These are phyloP conservation scores for Plectus sambesii DNA, from an alignment of 1,140 invertebrate species.

Conservation along the genomic window DNA sequence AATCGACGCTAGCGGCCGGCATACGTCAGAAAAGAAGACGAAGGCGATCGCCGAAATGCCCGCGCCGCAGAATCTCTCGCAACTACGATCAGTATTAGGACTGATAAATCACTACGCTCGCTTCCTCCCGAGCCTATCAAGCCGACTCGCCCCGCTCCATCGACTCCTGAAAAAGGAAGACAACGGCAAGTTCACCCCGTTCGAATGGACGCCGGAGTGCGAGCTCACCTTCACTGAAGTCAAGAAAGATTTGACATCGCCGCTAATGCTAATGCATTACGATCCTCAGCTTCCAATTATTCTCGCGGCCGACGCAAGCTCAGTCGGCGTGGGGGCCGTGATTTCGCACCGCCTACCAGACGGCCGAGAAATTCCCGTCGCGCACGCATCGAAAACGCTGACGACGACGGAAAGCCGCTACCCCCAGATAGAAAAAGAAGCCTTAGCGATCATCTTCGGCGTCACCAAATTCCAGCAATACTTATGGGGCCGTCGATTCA, in stretches of 20 bases:
- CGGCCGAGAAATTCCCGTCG: slow-evolving; percentile 28
- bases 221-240: slow-evolving; percentile 30
- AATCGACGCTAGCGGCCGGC: slow-evolving; percentile 10
- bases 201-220: slow-evolving; percentile 8
- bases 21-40: slow-evolving; percentile 12
- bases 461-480: slow-evolving; percentile 46
- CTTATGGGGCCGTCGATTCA: no score
- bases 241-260: slow-evolving; percentile 32
- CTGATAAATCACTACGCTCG: slow-evolving; percentile 23
- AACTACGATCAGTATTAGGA: slow-evolving; percentile 25
- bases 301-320: slow-evolving; percentile 49
- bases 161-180: slow-evolving; percentile 14
- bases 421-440: slow-evolving; percentile 50
- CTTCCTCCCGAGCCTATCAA: slow-evolving; percentile 8
- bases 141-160: slow-evolving; percentile 11
- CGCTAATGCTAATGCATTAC: slow-evolving; percentile 42
- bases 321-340: slow-evolving; percentile 49
- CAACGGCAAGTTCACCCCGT: no score
- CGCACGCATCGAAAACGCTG: slow-evolving; percentile 46
- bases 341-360: slow-evolving; percentile 47
- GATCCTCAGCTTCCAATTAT: slow-evolving; percentile 43
- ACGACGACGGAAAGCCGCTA: slow-evolving; percentile 45
- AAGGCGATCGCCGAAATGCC: slow-evolving; percentile 20
- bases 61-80: slow-evolving; percentile 16
- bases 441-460: slow-evolving; percentile 48